Conservation (phyloP, 2,797 vertebrate species). For the Gouania willdenowi region DNA sequence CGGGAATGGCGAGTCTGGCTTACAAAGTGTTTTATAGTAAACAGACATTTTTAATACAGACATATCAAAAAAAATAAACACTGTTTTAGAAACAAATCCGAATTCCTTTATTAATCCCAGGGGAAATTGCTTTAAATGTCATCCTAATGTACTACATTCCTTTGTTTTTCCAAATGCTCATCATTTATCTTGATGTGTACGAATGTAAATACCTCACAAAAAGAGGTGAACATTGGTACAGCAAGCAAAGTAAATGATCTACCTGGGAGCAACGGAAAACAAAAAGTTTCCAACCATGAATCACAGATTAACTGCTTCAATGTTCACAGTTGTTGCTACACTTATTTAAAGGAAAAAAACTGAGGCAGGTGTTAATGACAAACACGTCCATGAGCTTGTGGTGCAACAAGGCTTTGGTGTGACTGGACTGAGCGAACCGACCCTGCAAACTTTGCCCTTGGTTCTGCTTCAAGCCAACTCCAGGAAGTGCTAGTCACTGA, state of each 20-base stretch:
- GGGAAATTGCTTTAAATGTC: no score
- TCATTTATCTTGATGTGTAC: slow-evolving; percentile 24
- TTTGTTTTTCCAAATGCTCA: slow-evolving; percentile 15
- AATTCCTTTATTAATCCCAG: no score
- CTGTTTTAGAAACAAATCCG: no score
- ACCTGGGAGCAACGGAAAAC: slow-evolving; percentile 60
- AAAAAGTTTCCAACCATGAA: slow-evolving; percentile 52
- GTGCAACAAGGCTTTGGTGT: slow-evolving; percentile 20
- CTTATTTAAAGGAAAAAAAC: slow-evolving; percentile 13
- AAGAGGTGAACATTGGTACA: slow-evolving; percentile 37
- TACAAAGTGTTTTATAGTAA: no score
- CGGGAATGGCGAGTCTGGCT: no score
- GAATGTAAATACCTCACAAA: slow-evolving; percentile 40
- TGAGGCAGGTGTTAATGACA: background rate
- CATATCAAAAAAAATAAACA: no score
- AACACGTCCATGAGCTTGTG: slow-evolving; percentile 8
- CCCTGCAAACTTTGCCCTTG: slow-evolving; percentile 87
- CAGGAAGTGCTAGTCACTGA: slow-evolving; percentile 81
- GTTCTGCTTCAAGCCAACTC: slow-evolving; percentile 75
- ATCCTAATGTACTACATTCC: no score
- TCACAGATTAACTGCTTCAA: slow-evolving; percentile 71
- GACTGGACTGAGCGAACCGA: slow-evolving; percentile 9
- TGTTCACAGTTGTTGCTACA: slow-evolving; percentile 27
- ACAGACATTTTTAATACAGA: no score
- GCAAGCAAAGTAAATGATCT: slow-evolving; percentile 71